These are phyloP conservation scores for Oscheius sp. DNA, from an alignment of 2,888 invertebrate species.

Conservation along the genomic window DNA sequence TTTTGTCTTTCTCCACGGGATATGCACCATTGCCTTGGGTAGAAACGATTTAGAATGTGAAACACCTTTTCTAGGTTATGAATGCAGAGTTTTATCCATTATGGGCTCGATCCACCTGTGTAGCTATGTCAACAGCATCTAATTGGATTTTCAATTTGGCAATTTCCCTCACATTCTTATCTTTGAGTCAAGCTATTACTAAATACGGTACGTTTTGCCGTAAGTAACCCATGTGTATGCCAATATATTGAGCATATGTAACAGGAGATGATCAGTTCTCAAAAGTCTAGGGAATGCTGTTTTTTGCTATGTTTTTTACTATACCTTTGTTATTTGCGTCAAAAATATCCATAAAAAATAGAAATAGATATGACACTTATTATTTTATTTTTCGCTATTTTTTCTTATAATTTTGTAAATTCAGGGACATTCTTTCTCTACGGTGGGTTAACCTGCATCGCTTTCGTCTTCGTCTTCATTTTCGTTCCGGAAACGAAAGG, in stretches of 20 bases:
- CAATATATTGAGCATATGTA: constrained; percentile 1
- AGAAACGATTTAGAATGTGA: constrained; percentile 72
- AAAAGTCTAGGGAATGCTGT: not conserved
- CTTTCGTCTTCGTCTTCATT: constrained; percentile 72
- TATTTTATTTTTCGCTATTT: no score
- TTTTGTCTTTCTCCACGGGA: constrained; percentile 52
- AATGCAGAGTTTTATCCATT: constrained; percentile 75
- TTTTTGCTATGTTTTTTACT: no score
- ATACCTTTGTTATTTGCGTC: no score
- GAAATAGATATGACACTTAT: no score
- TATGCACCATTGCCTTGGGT: constrained; percentile 7
- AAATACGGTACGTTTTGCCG: constrained; percentile 54
- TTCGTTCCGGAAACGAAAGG: constrained; percentile 76
- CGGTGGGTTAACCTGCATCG: constrained; percentile 73
- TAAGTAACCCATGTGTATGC: constrained; percentile 4
- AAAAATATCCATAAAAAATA: no score
- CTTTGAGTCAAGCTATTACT: constrained; percentile 60
- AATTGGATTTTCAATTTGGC: constrained; percentile 75
- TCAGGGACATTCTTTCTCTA: constrained; percentile 75
- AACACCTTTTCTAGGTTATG: constrained; percentile 75
- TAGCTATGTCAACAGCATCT: constrained; percentile 56
- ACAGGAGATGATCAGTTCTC: not conserved
- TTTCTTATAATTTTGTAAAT: not conserved
- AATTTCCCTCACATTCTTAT: constrained; percentile 74
- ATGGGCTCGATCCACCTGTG: constrained; percentile 74